A percentile compares a stretch with the other conserved stretches of the same genome.
Evolutionary conservation across 2,113 vertebrate species (phyloP).

Genomic region (Ictalurus furcatus): DNA sequence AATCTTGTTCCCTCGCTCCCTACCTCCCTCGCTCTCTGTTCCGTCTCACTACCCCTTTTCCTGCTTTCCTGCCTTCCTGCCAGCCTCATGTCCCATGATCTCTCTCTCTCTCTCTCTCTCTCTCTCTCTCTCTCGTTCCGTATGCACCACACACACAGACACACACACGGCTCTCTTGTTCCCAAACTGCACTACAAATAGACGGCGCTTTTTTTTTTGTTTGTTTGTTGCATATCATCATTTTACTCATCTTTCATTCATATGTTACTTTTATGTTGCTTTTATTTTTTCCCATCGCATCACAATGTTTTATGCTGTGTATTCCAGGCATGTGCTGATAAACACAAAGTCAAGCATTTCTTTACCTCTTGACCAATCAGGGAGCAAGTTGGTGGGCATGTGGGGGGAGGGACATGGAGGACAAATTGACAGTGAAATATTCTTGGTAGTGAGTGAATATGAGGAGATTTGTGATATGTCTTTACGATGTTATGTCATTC

Average conservation of each 20-base stretch:
- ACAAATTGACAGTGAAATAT: neutral
- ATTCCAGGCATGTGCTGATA: constrained; percentile 18
- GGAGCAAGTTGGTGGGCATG: neutral
- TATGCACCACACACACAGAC: constrained; percentile 3
- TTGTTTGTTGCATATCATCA: constrained; percentile 25
- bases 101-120: constrained; percentile 19
- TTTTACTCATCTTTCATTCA: constrained; percentile 18
- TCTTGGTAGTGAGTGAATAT: neutral
- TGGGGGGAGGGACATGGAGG: no score
- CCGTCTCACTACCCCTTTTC: constrained; percentile 36
- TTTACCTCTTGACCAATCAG: neutral
- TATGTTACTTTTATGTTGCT: neutral
- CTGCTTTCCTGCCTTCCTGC: constrained; percentile 74
- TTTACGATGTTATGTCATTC: neutral
- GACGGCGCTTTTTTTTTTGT: constrained; percentile 17
- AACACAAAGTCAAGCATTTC: no score
- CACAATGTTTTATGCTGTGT: neutral
- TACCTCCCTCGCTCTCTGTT: constrained; percentile 64
- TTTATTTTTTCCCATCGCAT: neutral
- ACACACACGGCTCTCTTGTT: constrained; percentile 60
- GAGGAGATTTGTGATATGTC: neutral
- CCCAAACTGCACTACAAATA: constrained; percentile 60
- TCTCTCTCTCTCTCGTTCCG: neutral
- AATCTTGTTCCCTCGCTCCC: constrained; percentile 79
- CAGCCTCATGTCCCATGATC: constrained; percentile 86